Conservation (phyloP, 2,888 invertebrate genomes). For the Dynastes hyllus region DNA sequence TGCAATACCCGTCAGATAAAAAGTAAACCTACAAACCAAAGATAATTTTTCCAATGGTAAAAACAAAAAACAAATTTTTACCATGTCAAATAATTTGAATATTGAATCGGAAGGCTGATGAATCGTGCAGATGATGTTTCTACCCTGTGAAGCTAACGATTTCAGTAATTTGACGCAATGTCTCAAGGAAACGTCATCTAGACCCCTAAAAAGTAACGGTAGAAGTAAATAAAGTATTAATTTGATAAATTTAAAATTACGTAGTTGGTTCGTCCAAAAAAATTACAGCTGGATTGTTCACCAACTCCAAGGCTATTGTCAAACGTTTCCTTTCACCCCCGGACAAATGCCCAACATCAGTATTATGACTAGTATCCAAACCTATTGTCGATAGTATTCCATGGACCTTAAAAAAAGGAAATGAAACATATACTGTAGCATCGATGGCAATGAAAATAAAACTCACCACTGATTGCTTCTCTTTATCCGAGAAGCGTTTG, state of each 20-base stretch:
- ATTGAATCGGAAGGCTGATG: constrained; percentile 87
- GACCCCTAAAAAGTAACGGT: constrained; percentile 73
- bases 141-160: constrained; percentile 80
- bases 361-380: constrained; percentile 78
- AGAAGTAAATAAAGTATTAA: too few relatives aligned
- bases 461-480: constrained; percentile 82
- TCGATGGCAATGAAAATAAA: not conserved
- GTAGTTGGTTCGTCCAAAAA: constrained; percentile 89
- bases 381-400: constrained; percentile 84
- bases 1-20: constrained; percentile 49
- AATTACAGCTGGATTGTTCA: constrained; percentile 88
- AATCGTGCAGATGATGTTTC: constrained; percentile 86
- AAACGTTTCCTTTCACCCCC: constrained; percentile 87
- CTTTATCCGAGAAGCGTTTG: constrained; percentile 74
- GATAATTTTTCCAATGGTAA: too few relatives aligned
- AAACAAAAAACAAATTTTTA: constrained; percentile 57
- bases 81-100: constrained; percentile 83
- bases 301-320: constrained; percentile 84
- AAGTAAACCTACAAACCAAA: constrained; percentile 50
- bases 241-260: constrained; percentile 69
- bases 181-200: constrained; percentile 83
- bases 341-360: constrained; percentile 79
- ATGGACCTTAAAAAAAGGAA: constrained; percentile 74
- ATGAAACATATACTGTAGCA: not conserved
- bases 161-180: constrained; percentile 82